These are phyloP conservation scores for Centroberyx gerrardi DNA, from an alignment of 2,797 vertebrate species.

Conservation along the genomic window DNA sequence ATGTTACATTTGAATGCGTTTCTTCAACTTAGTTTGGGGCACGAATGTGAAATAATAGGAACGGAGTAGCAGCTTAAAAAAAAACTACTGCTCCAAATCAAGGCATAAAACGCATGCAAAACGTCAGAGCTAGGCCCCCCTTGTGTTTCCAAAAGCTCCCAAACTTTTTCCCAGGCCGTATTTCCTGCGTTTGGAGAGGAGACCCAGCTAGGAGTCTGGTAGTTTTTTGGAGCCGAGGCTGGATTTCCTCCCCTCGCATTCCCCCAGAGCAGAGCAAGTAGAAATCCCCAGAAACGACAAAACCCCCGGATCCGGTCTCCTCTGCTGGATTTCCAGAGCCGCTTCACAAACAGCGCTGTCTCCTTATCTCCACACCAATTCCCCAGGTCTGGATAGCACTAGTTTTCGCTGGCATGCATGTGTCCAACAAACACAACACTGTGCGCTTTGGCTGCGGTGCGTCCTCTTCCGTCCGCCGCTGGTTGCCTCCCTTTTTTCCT, in stretches of 20 bases:
- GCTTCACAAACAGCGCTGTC: slow-evolving; percentile 25
- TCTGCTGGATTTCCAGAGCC: slow-evolving; percentile 39
- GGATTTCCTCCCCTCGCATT: slow-evolving; percentile 76
- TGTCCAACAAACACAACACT: slow-evolving; percentile 75
- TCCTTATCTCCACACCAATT: slow-evolving; percentile 49
- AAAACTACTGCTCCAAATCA: slow-evolving; percentile 38
- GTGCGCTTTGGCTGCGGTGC: slow-evolving; percentile 69
- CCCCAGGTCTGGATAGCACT: slow-evolving; percentile 58
- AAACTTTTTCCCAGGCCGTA: slow-evolving; percentile 83
- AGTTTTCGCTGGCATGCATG: slow-evolving; percentile 73
- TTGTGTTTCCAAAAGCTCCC: slow-evolving; percentile 71
- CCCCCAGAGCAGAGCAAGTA: slow-evolving; percentile 57
- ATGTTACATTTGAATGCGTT: slow-evolving; percentile 26
- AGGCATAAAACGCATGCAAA: slow-evolving; percentile 53
- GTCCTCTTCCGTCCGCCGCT: slow-evolving; percentile 80
- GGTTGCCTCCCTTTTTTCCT: slow-evolving; percentile 70
- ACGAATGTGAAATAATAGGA: background rate
- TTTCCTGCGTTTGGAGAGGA: slow-evolving; percentile 81
- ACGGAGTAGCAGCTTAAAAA: background rate
- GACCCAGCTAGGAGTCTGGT: slow-evolving; percentile 71
- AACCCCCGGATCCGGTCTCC: slow-evolving; percentile 42
- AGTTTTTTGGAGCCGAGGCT: slow-evolving; percentile 75
- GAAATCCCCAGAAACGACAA: slow-evolving; percentile 52
- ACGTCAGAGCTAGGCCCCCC: slow-evolving; percentile 64
- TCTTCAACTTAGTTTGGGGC: slow-evolving; percentile 13